Percentiles rank a stretch among this genome's conserved stretches.
Conservation (phyloP, 92 coral and sea anemone species). For the Plumapathes pennacea region DNA sequence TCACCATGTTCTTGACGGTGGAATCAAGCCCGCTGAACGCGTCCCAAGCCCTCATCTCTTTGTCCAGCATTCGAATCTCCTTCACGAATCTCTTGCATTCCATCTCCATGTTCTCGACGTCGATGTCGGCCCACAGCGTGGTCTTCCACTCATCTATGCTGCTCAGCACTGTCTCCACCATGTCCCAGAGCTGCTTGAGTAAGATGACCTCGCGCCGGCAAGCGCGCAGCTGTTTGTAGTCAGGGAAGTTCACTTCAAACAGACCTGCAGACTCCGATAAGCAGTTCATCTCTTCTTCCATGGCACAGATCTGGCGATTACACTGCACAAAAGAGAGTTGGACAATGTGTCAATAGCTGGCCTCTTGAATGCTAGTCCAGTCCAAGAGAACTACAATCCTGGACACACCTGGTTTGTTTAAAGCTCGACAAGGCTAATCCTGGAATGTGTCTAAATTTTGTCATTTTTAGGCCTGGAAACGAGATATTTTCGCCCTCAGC, state of each 20-base stretch:
- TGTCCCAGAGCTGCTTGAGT: conserved; percentile 95
- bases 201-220: conserved; percentile 93
- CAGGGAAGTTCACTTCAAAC: conserved; percentile 99
- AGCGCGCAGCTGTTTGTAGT: conserved; percentile 98
- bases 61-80: conserved; percentile 90
- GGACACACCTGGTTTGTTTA: no score
- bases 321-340: conserved; percentile 39
- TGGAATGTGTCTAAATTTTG: no score
- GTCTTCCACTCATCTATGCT: conserved; percentile 98
- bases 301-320: conserved; percentile 78
- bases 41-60: conserved; percentile 99
- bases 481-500: no score
- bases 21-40: conserved; percentile 95
- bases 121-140: conserved; percentile 92
- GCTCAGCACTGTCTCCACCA: conserved; percentile 86
- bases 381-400: no score
- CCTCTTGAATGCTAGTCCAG: no score
- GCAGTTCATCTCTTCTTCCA: conserved; percentile 93
- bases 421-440: no score
- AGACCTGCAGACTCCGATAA: conserved; percentile 95
- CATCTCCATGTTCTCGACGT: conserved; percentile 98
- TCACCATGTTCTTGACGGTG: conserved; percentile 99
- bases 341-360: background rate
- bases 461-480: no score
- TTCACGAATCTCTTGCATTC: conserved; percentile 97